Conservation (phyloP, 2,113 vertebrate genomes). For the Catharus bicknelli region DNA sequence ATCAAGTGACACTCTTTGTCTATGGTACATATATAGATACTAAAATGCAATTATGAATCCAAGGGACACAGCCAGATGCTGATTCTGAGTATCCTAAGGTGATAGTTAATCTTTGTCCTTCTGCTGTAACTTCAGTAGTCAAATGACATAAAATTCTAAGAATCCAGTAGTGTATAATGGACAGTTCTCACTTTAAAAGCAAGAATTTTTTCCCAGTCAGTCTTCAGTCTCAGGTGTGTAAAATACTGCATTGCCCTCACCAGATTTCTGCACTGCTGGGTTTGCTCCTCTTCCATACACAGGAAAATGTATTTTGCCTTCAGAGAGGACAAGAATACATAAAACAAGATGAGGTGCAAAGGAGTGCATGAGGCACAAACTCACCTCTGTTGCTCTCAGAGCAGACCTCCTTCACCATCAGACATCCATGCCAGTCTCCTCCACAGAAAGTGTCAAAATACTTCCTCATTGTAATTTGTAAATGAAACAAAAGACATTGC, state of each 20-base stretch:
- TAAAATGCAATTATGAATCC: background rate
- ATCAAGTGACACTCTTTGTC: background rate
- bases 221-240: background rate
- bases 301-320: background rate
- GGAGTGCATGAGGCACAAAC: background rate
- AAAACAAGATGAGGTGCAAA: background rate
- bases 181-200: background rate
- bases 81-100: background rate
- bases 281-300: background rate
- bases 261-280: background rate
- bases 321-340: background rate
- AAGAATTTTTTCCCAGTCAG: background rate
- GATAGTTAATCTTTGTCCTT: background rate
- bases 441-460: background rate
- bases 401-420: background rate
- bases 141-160: background rate
- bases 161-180: background rate
- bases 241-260: background rate
- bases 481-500: background rate
- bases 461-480: background rate
- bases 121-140: background rate
- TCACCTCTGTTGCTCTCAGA: background rate
- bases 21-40: background rate
- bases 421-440: background rate
- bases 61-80: background rate